Conservation (phyloP, 2,797 vertebrate species). For the Oreonectes daqikongensis region DNA sequence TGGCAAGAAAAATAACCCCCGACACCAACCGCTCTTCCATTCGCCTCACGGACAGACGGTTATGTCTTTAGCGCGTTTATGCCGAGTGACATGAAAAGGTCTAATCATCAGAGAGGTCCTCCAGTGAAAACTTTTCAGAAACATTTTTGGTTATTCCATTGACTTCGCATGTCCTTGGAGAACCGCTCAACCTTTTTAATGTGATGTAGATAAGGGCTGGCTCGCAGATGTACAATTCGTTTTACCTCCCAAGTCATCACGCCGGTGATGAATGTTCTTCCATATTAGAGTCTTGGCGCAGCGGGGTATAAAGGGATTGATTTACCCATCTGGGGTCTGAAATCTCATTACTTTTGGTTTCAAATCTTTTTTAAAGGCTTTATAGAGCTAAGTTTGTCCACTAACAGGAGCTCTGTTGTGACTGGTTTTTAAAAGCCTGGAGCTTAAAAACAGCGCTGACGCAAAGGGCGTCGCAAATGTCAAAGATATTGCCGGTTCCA, state of each 20-base stretch:
- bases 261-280: slow-evolving; percentile 35
- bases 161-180: slow-evolving; percentile 54
- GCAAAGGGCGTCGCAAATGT: neutral
- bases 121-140: slow-evolving; percentile 44
- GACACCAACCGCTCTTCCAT: neutral
- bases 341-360: slow-evolving; percentile 7
- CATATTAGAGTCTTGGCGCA: slow-evolving; percentile 42
- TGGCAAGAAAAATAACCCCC: slow-evolving; percentile 23
- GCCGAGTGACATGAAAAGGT: slow-evolving; percentile 38
- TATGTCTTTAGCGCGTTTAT: slow-evolving; percentile 46
- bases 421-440: neutral
- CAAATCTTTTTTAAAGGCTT: neutral
- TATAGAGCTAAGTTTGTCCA: slow-evolving; percentile 16
- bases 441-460: neutral
- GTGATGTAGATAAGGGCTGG: slow-evolving; percentile 52
- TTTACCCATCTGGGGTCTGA: slow-evolving; percentile 28
- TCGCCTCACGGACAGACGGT: slow-evolving; percentile 12
- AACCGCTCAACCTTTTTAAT: slow-evolving; percentile 47
- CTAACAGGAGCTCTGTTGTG: neutral
- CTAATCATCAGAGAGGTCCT: slow-evolving; percentile 37
- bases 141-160: slow-evolving; percentile 43
- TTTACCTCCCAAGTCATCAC: slow-evolving; percentile 49
- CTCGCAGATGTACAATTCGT: slow-evolving; percentile 46
- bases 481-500: slow-evolving; percentile 2
- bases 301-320: slow-evolving; percentile 37